Base-by-base conservation (phyloP, 2,113 vertebrate genomes). In the Ceyx melanurus region DNA sequence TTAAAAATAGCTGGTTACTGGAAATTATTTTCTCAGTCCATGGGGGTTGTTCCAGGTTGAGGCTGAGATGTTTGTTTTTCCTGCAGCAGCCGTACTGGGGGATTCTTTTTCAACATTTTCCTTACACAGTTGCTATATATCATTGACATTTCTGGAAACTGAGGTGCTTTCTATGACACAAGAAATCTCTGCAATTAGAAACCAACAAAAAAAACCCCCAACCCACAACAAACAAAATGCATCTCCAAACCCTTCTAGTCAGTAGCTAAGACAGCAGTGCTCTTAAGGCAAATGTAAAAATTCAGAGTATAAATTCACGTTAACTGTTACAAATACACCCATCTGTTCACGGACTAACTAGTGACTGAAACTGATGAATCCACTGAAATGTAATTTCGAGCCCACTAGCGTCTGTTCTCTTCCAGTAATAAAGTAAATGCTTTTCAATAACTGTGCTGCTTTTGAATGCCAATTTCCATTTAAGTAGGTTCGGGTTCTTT, bases 1-100 rank as follows among this genome's bases (percentile, higher is more conserved):
- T 92, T 92, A 90, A 92, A 96, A 95, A 92, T 92, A 92, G 37
- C 92, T 91, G 70, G 79, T 91, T 94, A 97, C 75, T 93, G 89
- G 92, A 96, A 94, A 96, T 88, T 4, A 94, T 94, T 94, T 91
- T 89, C 84, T 90, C 58, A 64, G 71, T 61, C 91, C 86, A 43
- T 43, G 43, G 88, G 51, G 91, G 23, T 92, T 94, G 82, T 94
- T 87, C 86, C 71, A 90, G 88, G 81, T 90, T 86, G 88, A 86
- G 86, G 75, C 40, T 3, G 16, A 78, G 89, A 93, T 93, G 82
- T 80, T 92, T 91, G 58, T 92, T 93, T 93, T 96, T 96, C 70
- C 81, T 71, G 68, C 35, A 89, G 86, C 72, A 94, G 81, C 56
- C 16, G 54, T 89, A 61, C 18, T 48, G 65, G 57, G 61, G 74